These are phyloP conservation scores for Oenanthe oenanthe DNA, from an alignment of 2,113 vertebrate genomes.

Conservation along the genomic window DNA sequence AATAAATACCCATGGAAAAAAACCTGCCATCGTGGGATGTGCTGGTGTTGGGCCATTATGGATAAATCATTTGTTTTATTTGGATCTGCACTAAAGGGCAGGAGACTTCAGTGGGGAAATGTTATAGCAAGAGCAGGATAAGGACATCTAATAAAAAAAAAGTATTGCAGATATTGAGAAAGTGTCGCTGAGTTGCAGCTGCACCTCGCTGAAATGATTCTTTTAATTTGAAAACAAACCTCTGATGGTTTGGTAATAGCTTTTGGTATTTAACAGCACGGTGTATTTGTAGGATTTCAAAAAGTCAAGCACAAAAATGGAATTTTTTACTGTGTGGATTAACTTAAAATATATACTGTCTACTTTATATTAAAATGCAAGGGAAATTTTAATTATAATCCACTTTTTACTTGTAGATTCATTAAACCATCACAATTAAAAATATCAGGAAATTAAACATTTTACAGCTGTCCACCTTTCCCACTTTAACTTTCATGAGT, in stretches of 20 bases:
- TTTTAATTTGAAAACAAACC: background rate
- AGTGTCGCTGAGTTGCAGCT: background rate
- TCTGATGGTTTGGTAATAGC: background rate
- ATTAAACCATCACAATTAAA: background rate
- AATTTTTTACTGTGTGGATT: background rate
- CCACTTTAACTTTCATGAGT: background rate
- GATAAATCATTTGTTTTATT: background rate
- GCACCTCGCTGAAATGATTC: background rate
- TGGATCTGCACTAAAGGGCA: background rate
- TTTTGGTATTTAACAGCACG: background rate
- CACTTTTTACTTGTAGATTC: background rate
- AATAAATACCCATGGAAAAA: background rate
- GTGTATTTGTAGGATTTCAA: background rate
- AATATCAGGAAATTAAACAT: constrained; percentile 40
- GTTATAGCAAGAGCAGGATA: background rate
- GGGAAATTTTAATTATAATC: background rate
- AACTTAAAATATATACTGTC: background rate
- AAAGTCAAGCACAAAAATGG: background rate
- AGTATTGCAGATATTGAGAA: background rate
- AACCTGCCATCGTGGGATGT: background rate
- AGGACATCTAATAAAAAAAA: background rate
- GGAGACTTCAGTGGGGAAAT: background rate
- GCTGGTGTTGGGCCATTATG: background rate
- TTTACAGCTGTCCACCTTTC: background rate
- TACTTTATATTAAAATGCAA: background rate